Evolutionary conservation across 2,888 invertebrate species (phyloP), one percentile per base, ranked within the genome.

Genomic region (Sarcophaga carnaria): DNA sequence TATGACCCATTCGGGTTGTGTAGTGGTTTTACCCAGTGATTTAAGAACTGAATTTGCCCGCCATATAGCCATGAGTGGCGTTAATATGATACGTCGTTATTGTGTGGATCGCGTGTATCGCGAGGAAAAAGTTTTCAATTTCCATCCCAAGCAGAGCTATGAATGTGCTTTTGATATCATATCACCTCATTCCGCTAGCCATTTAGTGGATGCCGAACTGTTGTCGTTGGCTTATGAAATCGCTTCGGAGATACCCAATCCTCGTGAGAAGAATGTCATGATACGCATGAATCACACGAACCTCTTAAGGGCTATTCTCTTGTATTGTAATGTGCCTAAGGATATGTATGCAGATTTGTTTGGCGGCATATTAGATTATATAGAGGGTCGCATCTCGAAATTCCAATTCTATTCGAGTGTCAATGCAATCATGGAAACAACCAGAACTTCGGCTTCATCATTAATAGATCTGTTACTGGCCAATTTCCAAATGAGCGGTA

Each of bases 111-210:
- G 97, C 75, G 98, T 99, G 2, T 99, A 96, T 91, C 94, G 98
- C 83, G 97, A 98, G 91, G 96, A 96, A 89, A 96, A 96, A 90
- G 96, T 96, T 3, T 95, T 94, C 82, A 97, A 97, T 1, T 96
- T 97, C 90, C 98, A 98, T 93, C 99, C 99, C 0, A 95, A 96
- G 87, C 98, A 99, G 94, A 95, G 97, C 22, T 96, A 96, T 81
- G 98, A 98, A 93, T 98, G 98, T 93, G 97, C 97, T 2, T 98
- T 98, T 93, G 99, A 99, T 93, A 97, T 99, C 85, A 96, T 99
- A 49, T 96, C 97, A 5, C 96, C 97, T 3, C 95, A 94, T 85
- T 94, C 95, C 83, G 96, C 96, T 94, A 95, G 96, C 89, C 94
- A 97, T 49, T 95, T 98, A 93, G 95, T 96, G 0, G 98, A 99